These are phyloP conservation scores for Rutpela maculata DNA, from an alignment of 2,888 invertebrate genomes.

Conservation along the genomic window DNA sequence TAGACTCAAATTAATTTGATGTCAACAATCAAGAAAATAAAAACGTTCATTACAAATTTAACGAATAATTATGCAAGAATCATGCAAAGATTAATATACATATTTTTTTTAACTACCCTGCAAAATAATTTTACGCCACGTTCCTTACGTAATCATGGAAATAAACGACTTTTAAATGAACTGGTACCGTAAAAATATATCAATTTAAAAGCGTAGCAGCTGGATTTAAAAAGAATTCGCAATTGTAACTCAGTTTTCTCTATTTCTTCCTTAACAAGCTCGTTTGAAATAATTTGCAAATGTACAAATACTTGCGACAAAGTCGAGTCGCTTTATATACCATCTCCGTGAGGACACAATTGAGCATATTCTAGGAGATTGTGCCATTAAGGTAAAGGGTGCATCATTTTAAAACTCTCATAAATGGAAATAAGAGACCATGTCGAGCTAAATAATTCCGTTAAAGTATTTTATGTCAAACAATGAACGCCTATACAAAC, in stretches of 20 bases:
- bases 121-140: no score
- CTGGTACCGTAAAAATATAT: not conserved
- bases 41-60: no score
- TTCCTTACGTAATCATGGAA: not conserved
- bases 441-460: not conserved
- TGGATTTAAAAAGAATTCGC: not conserved
- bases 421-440: not conserved
- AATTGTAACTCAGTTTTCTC: conserved; percentile 3
- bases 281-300: conserved; percentile 1
- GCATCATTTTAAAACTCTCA: not conserved
- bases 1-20: no score
- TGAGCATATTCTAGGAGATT: not conserved
- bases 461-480: not conserved
- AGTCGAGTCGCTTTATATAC: not conserved
- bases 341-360: not conserved
- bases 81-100: no score
- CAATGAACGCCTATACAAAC: not conserved
- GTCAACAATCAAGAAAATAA: no score
- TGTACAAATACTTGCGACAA: not conserved
- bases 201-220: not conserved
- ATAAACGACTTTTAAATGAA: not conserved
- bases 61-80: no score
- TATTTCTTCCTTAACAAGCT: not conserved
- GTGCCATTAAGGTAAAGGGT: not conserved
- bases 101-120: no score